Conservation (phyloP, 2,113 vertebrate species). For the Mesocricetus auratus region DNA sequence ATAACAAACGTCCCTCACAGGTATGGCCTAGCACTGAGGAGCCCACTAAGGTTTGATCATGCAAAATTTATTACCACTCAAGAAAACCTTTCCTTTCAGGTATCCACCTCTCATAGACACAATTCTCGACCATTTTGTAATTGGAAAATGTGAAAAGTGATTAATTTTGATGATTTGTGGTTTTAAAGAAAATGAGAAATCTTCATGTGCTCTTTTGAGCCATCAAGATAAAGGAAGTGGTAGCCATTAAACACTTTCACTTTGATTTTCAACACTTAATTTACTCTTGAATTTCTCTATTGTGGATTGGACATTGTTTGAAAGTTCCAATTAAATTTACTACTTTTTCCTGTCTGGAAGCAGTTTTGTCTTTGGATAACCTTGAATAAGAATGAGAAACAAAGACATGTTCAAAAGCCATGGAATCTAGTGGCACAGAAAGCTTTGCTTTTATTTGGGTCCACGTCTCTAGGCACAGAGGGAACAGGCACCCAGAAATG, state of each 20-base stretch:
- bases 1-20: neutral
- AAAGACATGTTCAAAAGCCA: slow-evolving; percentile 69
- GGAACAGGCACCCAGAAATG: slow-evolving; percentile 67
- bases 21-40: neutral
- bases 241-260: neutral
- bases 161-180: slow-evolving; percentile 18
- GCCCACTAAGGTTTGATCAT: neutral
- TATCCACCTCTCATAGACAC: slow-evolving; percentile 8
- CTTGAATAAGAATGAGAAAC: slow-evolving; percentile 70
- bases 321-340: slow-evolving; percentile 72
- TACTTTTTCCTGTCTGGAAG: slow-evolving; percentile 63
- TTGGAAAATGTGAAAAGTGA: neutral
- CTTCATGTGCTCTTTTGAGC: slow-evolving; percentile 15
- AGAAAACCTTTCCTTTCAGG: neutral
- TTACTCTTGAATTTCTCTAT: slow-evolving; percentile 58
- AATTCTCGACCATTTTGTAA: neutral
- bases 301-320: slow-evolving; percentile 55
- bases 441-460: slow-evolving; percentile 72
- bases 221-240: slow-evolving; percentile 44
- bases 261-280: slow-evolving; percentile 48
- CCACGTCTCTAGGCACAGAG: slow-evolving; percentile 54
- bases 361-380: slow-evolving; percentile 72
- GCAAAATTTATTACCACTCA: neutral
- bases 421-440: slow-evolving; percentile 3
- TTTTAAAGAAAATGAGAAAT: slow-evolving; percentile 18